Evolutionary conservation across 2,113 vertebrate species (phyloP).

Genomic region (Oreochromis niloticus): DNA sequence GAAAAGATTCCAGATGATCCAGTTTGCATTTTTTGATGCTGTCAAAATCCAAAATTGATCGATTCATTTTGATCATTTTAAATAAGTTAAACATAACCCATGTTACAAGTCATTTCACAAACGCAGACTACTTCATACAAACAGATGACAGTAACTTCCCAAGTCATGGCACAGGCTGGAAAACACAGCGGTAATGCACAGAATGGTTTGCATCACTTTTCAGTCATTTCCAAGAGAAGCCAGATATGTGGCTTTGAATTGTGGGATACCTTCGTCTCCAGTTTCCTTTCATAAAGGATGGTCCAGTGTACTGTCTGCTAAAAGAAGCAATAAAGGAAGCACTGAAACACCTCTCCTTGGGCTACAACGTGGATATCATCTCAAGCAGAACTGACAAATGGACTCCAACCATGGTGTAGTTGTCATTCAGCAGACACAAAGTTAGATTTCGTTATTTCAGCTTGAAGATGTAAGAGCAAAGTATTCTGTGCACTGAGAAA

Average conservation of each 20-base stretch:
- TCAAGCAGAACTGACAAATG: not conserved
- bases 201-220: accelerated
- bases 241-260: not conserved
- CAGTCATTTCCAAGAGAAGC: not conserved
- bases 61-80: not conserved
- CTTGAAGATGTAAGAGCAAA: not conserved
- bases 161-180: not conserved
- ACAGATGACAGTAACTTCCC: not conserved
- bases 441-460: not conserved
- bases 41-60: not conserved
- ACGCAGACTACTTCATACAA: not conserved
- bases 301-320: not conserved
- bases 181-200: not conserved
- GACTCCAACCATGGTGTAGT: not conserved
- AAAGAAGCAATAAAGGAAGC: not conserved
- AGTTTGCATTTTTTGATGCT: not conserved
- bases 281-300: not conserved
- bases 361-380: not conserved
- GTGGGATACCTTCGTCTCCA: not conserved
- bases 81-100: not conserved
- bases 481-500: not conserved
- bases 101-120: not conserved
- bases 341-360: not conserved
- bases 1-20: not conserved
- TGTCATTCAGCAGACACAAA: not conserved